Evolutionary conservation across 2,113 vertebrate species (phyloP).

Genomic region (Xenus cinereus): DNA sequence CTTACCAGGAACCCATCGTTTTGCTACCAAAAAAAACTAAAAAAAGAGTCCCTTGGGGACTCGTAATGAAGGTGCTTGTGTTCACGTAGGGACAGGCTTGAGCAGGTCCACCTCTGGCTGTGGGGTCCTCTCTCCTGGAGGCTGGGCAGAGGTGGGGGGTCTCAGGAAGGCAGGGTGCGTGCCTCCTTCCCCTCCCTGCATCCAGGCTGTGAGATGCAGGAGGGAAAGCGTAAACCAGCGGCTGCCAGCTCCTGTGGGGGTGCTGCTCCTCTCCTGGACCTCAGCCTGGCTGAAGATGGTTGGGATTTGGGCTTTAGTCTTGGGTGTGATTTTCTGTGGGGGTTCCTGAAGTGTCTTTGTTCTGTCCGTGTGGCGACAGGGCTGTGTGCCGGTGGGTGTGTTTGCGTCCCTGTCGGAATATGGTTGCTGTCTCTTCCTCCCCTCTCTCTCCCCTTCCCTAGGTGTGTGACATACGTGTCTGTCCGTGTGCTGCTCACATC

Average conservation of each 20-base stretch:
- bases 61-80: rapidly evolving
- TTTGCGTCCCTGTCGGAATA: neutral
- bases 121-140: neutral
- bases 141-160: neutral
- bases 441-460: neutral
- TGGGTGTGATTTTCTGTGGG: neutral
- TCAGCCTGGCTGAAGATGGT: rapidly evolving
- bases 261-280: neutral
- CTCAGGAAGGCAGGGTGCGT: neutral
- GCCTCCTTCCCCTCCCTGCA: neutral
- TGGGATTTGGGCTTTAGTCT: neutral
- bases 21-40: neutral
- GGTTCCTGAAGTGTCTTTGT: neutral
- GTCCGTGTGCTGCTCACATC: neutral
- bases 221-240: neutral
- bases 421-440: neutral
- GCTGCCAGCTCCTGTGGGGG: neutral
- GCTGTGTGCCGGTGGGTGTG: neutral
- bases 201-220: neutral
- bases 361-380: rapidly evolving
- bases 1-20: neutral
- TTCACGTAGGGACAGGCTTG: neutral
- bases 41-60: neutral
- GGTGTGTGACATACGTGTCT: neutral
- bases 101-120: neutral